Base-by-base conservation (phyloP, 2,888 invertebrate genomes). In the Epinotia demarniana region DNA sequence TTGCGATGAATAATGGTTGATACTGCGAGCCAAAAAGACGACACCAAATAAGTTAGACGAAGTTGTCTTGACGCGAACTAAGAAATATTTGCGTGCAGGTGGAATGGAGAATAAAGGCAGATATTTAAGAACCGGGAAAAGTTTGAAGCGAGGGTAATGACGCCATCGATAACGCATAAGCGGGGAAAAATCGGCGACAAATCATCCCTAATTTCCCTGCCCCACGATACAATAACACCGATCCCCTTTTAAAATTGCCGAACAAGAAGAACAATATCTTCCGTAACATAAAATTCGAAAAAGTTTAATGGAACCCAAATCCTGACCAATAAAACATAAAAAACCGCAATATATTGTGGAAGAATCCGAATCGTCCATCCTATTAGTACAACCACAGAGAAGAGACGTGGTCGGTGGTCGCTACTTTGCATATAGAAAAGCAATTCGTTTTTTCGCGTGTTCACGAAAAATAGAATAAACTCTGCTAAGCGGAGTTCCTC, bases 351-450 rank as follows among this genome's bases (percentile, higher is more conserved):
- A 75, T 78, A 77, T 79, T 79, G 77, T 76, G 67, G 75, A 72
- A 75, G 77, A 79, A 77, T 79, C 74, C 75, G 78, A 76, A 73
- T 18, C 66, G 75, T 80, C 76, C 91, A 91, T 92, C 91, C 89
- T 83, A 89, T 90, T 91, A 90, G 89, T 84, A 84, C 89, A 88
- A 85, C 81, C 89, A 85, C 82, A 81, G 82, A 85, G 81, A 82
- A 72, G 69, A 71, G 80, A 80, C 76, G 77, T 78, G 75, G 57
- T 62, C 63, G 71, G 77, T 78, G 75, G 64, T 73, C 69, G 74
- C 82, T 84, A 84, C 84, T 90, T 91, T 90, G 89, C 90, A 91
- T 92, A 92, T 90, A 91, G 90, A 88, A 90, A 90, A 90, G 87
- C 88, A 81, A 90, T 88, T 81, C 80, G 82, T 84, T 86, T 83